Evolutionary conservation across 2,888 invertebrate genomes (phyloP), one percentile per base, ranked within the genome.

Genomic region (Mystacides longicornis): DNA sequence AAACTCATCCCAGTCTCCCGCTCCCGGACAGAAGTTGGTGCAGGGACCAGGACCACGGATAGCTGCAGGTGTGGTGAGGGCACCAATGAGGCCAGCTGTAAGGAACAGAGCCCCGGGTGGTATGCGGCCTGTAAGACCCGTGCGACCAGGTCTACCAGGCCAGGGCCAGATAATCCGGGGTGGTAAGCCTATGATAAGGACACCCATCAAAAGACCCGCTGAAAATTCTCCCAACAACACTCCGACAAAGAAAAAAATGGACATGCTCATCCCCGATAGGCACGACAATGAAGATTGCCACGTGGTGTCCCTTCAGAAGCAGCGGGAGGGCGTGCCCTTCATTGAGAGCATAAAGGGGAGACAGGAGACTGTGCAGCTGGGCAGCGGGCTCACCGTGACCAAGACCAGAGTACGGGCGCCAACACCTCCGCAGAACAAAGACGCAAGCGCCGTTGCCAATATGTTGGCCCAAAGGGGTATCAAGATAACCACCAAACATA

Each of bases 391-490:
- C 58, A 87, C 86, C 1, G 73, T 87, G 62, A 85, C 85, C 31
- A 81, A 81, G 62, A 61, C 70, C n/a, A 61, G 64, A 54, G 65
- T 66, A 1, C 65, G 67, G 1, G 76, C 77, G 63, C 71, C 74
- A 4, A 51, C 65, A 63, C 66, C 72, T 1, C 66, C 72, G 2
- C 82, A 82, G 49, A 83, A 83, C 64, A 81, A 82, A 37, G 86
- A 87, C 67, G 85, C 87, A 1, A 85, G 82, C 64, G 85, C 85
- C 1, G 87, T 89, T 65, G 88, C 89, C 0, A 86, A 84, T 66
- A 85, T 89, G 56, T 69, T 89, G 56, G 88, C 87, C 2, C 85
- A 85, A 4, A 74, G 89, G 59, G 89, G 89, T 2, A 89, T 89
- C 54, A 88, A 87, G 31, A 82, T 89, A 0, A 87, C 87, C 47